Evolutionary conservation across 2,113 vertebrate genomes (phyloP).

Genomic region (Oreotrochilus melanogaster): DNA sequence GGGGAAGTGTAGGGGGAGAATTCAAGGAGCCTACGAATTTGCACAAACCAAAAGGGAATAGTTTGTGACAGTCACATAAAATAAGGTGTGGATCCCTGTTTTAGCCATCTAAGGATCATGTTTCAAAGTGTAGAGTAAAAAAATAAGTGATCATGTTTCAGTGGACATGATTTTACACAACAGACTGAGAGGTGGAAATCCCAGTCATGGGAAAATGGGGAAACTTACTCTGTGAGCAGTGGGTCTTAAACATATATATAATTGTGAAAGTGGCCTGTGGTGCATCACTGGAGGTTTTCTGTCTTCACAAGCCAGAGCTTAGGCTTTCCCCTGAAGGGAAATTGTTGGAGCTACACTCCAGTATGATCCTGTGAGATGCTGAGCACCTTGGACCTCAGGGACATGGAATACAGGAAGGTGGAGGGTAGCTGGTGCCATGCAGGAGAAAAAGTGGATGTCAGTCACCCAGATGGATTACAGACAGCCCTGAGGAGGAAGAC

Average conservation of each 20-base stretch:
- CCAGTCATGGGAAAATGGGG: not conserved
- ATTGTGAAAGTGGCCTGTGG: not conserved
- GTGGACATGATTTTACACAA: not conserved
- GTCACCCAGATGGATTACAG: too few relatives aligned
- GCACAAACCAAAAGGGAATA: not conserved
- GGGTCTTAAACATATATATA: not conserved
- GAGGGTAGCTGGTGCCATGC: not conserved
- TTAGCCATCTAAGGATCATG: not conserved
- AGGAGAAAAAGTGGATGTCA: not conserved
- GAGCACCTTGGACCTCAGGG: not conserved
- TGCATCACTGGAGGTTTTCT: not conserved
- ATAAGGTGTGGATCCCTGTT: not conserved
- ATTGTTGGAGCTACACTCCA: not conserved
- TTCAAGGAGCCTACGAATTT: not conserved
- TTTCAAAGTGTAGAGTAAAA: not conserved
- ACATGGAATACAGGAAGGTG: not conserved
- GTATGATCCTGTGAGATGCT: not conserved
- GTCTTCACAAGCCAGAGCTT: not conserved
- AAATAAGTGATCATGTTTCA: not conserved
- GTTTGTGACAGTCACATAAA: not conserved
- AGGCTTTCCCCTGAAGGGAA: not conserved
- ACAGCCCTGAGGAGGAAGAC: too few relatives aligned
- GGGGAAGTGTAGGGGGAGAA: not conserved
- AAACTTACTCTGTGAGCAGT: not conserved
- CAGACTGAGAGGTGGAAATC: not conserved